phyloP scores from a whole-genome alignment of 2,113 vertebrate genomes.

The Siphamia tubifer region DNA sequence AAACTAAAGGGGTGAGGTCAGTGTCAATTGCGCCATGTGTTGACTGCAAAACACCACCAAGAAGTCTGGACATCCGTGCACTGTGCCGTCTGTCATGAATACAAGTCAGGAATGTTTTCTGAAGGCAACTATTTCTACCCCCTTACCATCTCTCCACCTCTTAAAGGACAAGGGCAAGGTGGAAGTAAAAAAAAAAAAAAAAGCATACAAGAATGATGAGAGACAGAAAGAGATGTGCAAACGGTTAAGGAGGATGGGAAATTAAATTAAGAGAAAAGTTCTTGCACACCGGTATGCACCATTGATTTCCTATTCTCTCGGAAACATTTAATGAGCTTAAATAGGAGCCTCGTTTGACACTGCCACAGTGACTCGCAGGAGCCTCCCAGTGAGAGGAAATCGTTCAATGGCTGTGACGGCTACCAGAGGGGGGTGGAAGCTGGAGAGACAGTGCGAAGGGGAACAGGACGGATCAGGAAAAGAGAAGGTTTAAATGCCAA shows the following conservation, averaged over 20 bases:
- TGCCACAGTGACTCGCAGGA: conserved; percentile 66
- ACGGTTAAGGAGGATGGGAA: conserved; percentile 67
- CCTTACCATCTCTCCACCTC: background rate
- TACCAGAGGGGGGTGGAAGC: conserved; percentile 27
- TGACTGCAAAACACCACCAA: conserved; percentile 44
- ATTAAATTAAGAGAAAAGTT: conserved; percentile 81
- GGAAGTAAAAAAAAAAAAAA: background rate
- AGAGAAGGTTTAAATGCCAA: conserved; percentile 37
- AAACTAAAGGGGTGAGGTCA: conserved; percentile 36
- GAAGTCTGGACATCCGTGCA: conserved; percentile 46
- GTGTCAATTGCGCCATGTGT: conserved; percentile 21
- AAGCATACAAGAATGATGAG: background rate
- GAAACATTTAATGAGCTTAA: conserved; percentile 85
- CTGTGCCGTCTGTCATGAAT: conserved; percentile 40
- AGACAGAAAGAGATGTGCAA: conserved; percentile 50
- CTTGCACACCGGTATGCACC: conserved; percentile 75
- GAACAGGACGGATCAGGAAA: background rate
- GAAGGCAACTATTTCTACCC: conserved; percentile 33
- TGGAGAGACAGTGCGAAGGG: background rate
- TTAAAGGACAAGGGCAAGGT: conserved; percentile 33
- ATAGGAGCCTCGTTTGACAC: conserved; percentile 78
- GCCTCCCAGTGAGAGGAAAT: conserved; percentile 76
- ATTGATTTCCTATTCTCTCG: conserved; percentile 83
- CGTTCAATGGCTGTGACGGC: conserved; percentile 70
- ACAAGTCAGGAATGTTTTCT: conserved; percentile 44